Conservation (phyloP, 2,797 vertebrate species). For the Enteromius unitaeniatus region DNA sequence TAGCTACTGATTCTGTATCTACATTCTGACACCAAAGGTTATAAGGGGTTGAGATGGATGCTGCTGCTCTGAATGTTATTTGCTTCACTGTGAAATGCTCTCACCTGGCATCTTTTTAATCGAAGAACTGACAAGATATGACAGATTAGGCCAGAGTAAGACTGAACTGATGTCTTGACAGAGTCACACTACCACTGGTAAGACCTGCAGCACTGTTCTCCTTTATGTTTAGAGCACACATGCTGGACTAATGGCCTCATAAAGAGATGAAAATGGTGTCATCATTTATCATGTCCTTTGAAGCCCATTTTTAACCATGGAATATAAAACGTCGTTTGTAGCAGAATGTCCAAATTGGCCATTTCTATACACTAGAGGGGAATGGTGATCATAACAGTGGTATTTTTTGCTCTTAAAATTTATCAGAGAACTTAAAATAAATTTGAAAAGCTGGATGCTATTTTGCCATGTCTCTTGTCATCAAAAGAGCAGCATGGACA, state of each 20-base stretch:
- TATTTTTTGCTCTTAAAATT: background rate
- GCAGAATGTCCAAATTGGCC: background rate
- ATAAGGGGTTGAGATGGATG: constrained; percentile 71
- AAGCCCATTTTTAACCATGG: background rate
- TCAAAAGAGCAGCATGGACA: background rate
- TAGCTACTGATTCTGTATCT: constrained; percentile 38
- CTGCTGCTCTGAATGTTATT: constrained; percentile 49
- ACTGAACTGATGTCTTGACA: constrained; percentile 23
- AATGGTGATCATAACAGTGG: background rate
- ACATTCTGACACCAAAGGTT: constrained; percentile 58
- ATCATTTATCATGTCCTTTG: background rate
- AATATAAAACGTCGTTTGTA: background rate
- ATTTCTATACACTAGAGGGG: background rate
- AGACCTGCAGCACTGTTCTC: constrained; percentile 57
- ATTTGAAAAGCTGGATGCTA: background rate
- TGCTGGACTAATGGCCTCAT: constrained; percentile 23
- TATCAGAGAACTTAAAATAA: background rate
- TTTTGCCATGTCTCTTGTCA: background rate
- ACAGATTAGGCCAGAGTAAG: constrained; percentile 34
- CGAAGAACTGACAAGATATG: constrained; percentile 41
- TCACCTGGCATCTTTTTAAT: constrained; percentile 33
- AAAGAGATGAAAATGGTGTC: background rate
- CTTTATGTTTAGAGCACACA: constrained; percentile 1
- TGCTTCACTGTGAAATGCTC: constrained; percentile 60
- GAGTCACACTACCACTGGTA: constrained; percentile 2